These are phyloP conservation scores for Lithosia quadra DNA, from an alignment of 2,888 invertebrate genomes.

Conservation along the genomic window DNA sequence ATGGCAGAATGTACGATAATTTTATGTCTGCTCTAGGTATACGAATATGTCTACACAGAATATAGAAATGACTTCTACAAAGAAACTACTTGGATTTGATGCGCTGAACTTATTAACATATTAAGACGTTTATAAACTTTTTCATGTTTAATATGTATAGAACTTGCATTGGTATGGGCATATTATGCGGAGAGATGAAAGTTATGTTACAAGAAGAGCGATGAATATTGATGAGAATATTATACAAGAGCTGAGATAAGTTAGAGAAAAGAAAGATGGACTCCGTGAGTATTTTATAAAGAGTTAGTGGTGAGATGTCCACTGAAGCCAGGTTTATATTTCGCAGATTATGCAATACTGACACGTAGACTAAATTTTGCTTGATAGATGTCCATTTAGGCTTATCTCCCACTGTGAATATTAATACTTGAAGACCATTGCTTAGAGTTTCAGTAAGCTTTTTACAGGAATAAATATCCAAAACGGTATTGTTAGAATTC, in stretches of 20 bases:
- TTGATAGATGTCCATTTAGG: too few relatives aligned
- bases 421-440: too few relatives aligned
- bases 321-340: background rate
- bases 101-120: constrained; percentile 3
- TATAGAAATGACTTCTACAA: background rate
- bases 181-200: background rate
- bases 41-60: background rate
- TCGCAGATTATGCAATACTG: too few relatives aligned
- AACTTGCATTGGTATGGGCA: background rate
- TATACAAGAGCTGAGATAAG: background rate
- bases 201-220: background rate
- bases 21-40: background rate
- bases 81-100: background rate
- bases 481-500: too few relatives aligned
- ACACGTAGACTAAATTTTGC: too few relatives aligned
- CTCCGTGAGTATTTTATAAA: background rate
- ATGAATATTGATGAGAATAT: background rate
- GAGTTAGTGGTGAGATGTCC: background rate
- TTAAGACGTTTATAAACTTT: constrained; percentile 2
- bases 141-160: constrained; percentile 4
- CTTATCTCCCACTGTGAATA: too few relatives aligned
- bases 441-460: too few relatives aligned
- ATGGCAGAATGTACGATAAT: too few relatives aligned
- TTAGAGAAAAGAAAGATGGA: constrained; percentile 1
- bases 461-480: too few relatives aligned